These are phyloP conservation scores for Gymnoscopelus microlampas DNA, from an alignment of 2,797 vertebrate species.

Conservation along the genomic window DNA sequence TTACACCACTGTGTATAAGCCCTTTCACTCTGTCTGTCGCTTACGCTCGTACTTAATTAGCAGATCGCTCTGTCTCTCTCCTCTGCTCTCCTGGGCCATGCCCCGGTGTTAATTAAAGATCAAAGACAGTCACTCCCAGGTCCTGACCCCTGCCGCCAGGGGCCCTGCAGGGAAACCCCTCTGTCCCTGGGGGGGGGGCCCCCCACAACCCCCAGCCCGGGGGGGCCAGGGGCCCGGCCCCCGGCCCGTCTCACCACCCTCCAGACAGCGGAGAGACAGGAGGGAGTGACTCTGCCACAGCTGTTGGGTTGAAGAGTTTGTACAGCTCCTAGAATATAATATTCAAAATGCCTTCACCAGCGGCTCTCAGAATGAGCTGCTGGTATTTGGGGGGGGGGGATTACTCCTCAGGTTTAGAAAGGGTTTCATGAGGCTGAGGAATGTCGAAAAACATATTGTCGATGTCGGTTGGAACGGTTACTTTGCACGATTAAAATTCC, in stretches of 20 bases:
- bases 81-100: conserved; percentile 45
- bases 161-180: conserved; percentile 49
- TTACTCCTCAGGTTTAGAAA: too few relatives aligned
- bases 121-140: conserved; percentile 66
- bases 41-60: conserved; percentile 20
- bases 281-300: conserved; percentile 22
- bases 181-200: conserved; percentile 32
- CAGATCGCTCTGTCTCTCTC: conserved; percentile 45
- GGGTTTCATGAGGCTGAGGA: too few relatives aligned
- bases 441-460: too few relatives aligned
- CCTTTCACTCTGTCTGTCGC: not conserved
- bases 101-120: conserved; percentile 75
- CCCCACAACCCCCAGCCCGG: too few relatives aligned
- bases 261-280: not conserved
- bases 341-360: too few relatives aligned
- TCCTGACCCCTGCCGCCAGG: conserved; percentile 70
- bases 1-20: too few relatives aligned
- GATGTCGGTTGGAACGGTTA: too few relatives aligned
- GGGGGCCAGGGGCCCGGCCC: too few relatives aligned
- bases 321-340: not conserved
- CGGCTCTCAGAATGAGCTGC: too few relatives aligned
- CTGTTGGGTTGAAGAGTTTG: not conserved
- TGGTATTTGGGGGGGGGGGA: too few relatives aligned
- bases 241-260: too few relatives aligned
- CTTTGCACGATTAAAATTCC: too few relatives aligned